Conservation (phyloP, 2,113 vertebrate genomes). For the Prionailurus bengalensis region DNA sequence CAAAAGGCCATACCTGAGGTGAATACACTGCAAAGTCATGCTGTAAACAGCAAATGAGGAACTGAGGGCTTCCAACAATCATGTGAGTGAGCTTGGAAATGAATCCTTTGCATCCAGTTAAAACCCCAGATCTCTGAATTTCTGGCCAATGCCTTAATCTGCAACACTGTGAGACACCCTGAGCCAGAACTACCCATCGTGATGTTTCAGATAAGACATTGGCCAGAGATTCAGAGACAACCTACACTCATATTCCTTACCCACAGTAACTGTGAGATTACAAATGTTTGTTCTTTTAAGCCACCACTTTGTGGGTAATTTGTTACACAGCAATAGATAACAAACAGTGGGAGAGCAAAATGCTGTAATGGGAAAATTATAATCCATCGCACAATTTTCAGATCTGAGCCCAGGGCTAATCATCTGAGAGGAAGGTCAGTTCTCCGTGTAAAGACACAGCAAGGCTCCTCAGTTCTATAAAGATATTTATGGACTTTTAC, state of each 20-base stretch:
- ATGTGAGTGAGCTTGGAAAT: neutral
- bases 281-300: neutral
- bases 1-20: neutral
- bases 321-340: neutral
- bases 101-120: neutral
- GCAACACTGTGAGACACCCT: neutral
- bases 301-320: neutral
- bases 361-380: neutral
- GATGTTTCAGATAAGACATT: neutral
- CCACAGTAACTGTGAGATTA: neutral
- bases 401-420: neutral
- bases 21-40: neutral
- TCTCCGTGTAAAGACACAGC: neutral
- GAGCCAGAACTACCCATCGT: neutral
- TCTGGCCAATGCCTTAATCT: neutral
- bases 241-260: neutral
- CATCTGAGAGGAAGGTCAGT: neutral
- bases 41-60: neutral
- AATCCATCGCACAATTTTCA: neutral
- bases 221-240: neutral
- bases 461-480: neutral
- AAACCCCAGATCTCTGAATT: neutral
- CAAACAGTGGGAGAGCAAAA: neutral
- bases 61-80: neutral
- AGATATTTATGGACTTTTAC: neutral